phyloP scores from a whole-genome alignment of 92 coral and sea anemone species.

The Desmophyllum pertusum region DNA sequence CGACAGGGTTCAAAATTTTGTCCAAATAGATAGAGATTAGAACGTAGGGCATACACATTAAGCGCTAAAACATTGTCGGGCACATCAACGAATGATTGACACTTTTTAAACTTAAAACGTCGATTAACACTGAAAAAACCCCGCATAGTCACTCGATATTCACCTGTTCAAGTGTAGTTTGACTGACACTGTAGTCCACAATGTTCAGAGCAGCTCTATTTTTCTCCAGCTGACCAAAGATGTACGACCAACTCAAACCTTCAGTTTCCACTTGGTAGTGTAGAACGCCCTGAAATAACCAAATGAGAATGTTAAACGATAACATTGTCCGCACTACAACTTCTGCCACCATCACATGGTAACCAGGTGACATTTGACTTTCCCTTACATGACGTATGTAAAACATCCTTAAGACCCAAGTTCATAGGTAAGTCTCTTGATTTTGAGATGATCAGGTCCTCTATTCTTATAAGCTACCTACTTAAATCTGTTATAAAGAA shows the following conservation, averaged over 20 bases:
- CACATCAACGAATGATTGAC: too few species aligned
- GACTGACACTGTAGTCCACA: slow-evolving; percentile 98
- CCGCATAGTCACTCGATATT: background rate
- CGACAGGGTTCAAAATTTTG: background rate
- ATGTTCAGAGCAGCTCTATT: slow-evolving; percentile 73
- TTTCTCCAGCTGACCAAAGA: slow-evolving; percentile 91
- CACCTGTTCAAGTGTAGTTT: slow-evolving; percentile 96
- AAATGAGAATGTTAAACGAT: background rate
- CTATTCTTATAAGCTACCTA: background rate
- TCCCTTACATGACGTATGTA: background rate
- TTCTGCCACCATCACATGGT: background rate
- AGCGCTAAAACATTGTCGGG: background rate
- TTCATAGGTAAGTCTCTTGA: too few species aligned
- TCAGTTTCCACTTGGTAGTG: slow-evolving; percentile 85
- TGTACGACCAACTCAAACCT: slow-evolving; percentile 85
- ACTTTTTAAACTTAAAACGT: too few species aligned
- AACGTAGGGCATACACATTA: background rate
- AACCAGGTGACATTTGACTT: background rate
- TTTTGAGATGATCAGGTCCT: background rate
- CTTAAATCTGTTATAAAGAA: background rate
- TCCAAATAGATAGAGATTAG: background rate
- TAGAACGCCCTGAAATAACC: slow-evolving; percentile 79
- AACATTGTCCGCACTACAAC: background rate
- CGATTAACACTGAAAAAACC: too few species aligned
- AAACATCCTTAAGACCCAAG: too few species aligned